Conservation (phyloP, 2,888 invertebrate species). For the Helicoverpa assulta region DNA sequence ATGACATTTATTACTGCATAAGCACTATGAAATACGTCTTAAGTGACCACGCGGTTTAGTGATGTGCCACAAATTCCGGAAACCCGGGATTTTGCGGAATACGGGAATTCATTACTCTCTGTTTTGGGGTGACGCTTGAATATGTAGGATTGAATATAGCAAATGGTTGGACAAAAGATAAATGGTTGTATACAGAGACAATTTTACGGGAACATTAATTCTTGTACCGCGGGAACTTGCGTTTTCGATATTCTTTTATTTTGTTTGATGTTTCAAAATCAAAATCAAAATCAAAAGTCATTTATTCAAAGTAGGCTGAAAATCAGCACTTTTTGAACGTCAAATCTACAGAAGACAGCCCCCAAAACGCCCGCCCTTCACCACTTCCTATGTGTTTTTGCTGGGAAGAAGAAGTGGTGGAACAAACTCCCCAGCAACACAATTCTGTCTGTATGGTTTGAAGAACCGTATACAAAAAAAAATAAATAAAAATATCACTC, state of each 20-base stretch:
- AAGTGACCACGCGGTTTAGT: constrained; percentile 46
- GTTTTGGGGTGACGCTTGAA: constrained; percentile 12
- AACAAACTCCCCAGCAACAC: too few relatives aligned
- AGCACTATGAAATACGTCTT: constrained; percentile 40
- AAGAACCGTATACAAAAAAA: too few relatives aligned
- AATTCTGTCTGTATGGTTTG: too few relatives aligned
- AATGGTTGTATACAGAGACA: constrained; percentile 1
- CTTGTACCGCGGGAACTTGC: not conserved
- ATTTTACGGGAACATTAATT: not conserved
- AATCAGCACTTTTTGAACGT: too few relatives aligned
- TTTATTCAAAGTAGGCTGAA: too few relatives aligned
- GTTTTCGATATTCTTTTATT: not conserved
- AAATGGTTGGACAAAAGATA: constrained; percentile 4
- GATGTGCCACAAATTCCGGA: constrained; percentile 14
- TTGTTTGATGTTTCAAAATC: not conserved
- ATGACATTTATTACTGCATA: constrained; percentile 41
- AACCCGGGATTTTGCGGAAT: constrained; percentile 12
- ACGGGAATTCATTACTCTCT: constrained; percentile 18
- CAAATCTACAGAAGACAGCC: too few relatives aligned
- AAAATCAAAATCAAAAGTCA: too few relatives aligned
- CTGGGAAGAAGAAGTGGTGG: too few relatives aligned
- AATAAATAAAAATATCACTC: too few relatives aligned
- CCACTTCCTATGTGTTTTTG: too few relatives aligned
- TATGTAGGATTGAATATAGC: not conserved
- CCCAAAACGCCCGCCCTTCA: too few relatives aligned